Conservation (phyloP, 2,888 invertebrate species). For the Morpho achilles region DNA sequence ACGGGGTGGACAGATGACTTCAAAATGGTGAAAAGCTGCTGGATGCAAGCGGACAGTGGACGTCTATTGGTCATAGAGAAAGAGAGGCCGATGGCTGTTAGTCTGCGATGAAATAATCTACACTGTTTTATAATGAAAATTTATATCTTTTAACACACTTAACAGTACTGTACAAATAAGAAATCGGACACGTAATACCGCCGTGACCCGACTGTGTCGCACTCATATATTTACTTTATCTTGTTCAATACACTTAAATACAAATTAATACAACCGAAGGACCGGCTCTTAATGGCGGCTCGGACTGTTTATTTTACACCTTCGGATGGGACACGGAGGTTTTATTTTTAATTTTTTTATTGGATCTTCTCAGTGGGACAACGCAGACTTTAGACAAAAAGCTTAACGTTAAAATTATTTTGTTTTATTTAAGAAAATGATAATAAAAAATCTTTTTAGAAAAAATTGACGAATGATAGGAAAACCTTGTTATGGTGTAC, state of each 20-base stretch:
- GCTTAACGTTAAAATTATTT: not conserved
- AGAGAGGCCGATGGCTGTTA: too few relatives aligned
- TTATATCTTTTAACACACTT: not conserved
- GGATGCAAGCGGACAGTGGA: too few relatives aligned
- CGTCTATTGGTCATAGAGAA: too few relatives aligned
- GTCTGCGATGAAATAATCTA: not conserved
- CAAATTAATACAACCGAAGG: slow-evolving; percentile 77
- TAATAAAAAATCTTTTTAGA: too few relatives aligned
- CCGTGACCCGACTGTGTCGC: slow-evolving; percentile 46
- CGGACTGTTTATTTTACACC: slow-evolving; percentile 77
- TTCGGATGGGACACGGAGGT: slow-evolving; percentile 60
- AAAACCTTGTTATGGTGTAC: too few relatives aligned
- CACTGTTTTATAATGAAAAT: slow-evolving; percentile 5
- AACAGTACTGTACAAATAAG: slow-evolving; percentile 22
- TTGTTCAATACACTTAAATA: slow-evolving; percentile 79
- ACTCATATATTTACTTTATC: slow-evolving; percentile 76
- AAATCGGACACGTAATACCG: slow-evolving; percentile 46
- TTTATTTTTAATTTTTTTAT: slow-evolving; percentile 59
- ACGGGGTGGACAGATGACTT: too few relatives aligned
- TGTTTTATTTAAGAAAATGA: too few relatives aligned
- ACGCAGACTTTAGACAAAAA: slow-evolving; percentile 15
- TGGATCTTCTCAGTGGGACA: slow-evolving; percentile 32
- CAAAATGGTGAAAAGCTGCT: too few relatives aligned
- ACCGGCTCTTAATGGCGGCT: slow-evolving; percentile 69
- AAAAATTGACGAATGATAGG: too few relatives aligned